A percentile compares a stretch with the other conserved stretches of the same genome.
phyloP scores from a whole-genome alignment of 2,113 vertebrate species.

The Pelusios castaneus region DNA sequence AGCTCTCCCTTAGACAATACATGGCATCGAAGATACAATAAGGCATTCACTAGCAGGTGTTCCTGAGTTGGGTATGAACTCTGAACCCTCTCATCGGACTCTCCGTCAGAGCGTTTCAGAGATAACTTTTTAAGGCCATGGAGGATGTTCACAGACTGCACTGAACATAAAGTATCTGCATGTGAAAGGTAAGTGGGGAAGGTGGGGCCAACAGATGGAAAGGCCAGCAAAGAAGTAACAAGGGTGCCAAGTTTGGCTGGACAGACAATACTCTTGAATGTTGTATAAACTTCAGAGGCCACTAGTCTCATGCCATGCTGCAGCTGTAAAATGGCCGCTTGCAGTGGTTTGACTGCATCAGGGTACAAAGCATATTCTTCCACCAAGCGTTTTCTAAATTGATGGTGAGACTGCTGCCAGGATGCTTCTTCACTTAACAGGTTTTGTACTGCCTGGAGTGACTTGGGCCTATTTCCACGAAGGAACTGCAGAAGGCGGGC shows the following conservation, averaged over 20 bases:
- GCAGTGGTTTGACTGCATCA: conserved; percentile 84
- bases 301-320: conserved; percentile 92
- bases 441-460: conserved; percentile 78
- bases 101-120: conserved; percentile 69
- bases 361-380: conserved; percentile 89
- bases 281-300: conserved; percentile 83
- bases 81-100: conserved; percentile 20
- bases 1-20: conserved; percentile 83
- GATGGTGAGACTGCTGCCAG: conserved; percentile 94
- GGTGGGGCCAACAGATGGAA: conserved; percentile 81
- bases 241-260: conserved; percentile 79
- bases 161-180: conserved; percentile 90
- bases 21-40: conserved; percentile 89
- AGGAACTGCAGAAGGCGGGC: conserved; percentile 83
- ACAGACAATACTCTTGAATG: conserved; percentile 57
- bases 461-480: conserved; percentile 73
- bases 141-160: conserved; percentile 82
- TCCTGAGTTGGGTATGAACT: conserved; percentile 75
- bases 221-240: conserved; percentile 82
- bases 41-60: conserved; percentile 86
- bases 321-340: conserved; percentile 88
- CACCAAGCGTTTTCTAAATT: conserved; percentile 84
- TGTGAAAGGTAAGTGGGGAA: conserved; percentile 86
- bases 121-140: conserved; percentile 81
- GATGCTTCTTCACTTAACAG: conserved; percentile 91